Evolutionary conservation across 2,797 vertebrate species (phyloP).

Genomic region (Macroramphosus scolopax): DNA sequence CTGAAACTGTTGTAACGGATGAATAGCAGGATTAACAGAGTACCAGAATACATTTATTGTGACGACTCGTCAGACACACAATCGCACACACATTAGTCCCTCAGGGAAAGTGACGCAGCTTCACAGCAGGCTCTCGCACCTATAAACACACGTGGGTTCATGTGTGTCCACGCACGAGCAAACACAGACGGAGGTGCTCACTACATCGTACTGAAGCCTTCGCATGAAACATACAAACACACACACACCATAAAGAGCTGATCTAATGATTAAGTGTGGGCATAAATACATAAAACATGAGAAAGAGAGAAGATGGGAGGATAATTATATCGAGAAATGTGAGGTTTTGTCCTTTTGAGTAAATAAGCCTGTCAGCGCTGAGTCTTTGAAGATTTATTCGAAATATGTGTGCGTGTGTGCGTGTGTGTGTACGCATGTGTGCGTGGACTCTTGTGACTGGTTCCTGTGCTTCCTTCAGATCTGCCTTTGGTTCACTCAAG

Average conservation of each 20-base stretch:
- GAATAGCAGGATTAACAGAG: neutral
- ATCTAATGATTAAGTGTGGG: conserved; percentile 41
- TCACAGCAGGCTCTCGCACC: conserved; percentile 17
- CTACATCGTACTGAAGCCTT: too few relatives aligned
- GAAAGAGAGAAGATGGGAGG: conserved; percentile 30
- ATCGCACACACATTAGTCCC: conserved; percentile 16
- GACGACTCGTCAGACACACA: conserved; percentile 12
- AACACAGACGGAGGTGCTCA: too few relatives aligned
- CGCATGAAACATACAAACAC: conserved; percentile 2
- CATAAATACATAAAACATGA: conserved; percentile 25
- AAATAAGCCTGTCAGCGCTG: conserved; percentile 55
- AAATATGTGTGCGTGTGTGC: conserved; percentile 21
- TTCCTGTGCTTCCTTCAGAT: too few relatives aligned
- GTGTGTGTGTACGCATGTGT: conserved; percentile 14
- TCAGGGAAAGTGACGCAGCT: conserved; percentile 24
- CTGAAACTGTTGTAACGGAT: conserved; percentile 8
- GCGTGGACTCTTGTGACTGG: too few relatives aligned
- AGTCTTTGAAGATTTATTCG: conserved; percentile 57
- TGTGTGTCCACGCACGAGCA: conserved; percentile 10
- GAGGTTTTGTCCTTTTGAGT: conserved; percentile 47
- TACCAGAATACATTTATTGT: conserved; percentile 7
- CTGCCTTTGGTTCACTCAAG: too few relatives aligned
- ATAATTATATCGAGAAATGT: conserved; percentile 46
- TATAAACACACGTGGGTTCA: conserved; percentile 4
- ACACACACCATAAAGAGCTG: conserved; percentile 23